Conservation (phyloP, 2,797 vertebrate species). For the Phataginus tricuspis region DNA sequence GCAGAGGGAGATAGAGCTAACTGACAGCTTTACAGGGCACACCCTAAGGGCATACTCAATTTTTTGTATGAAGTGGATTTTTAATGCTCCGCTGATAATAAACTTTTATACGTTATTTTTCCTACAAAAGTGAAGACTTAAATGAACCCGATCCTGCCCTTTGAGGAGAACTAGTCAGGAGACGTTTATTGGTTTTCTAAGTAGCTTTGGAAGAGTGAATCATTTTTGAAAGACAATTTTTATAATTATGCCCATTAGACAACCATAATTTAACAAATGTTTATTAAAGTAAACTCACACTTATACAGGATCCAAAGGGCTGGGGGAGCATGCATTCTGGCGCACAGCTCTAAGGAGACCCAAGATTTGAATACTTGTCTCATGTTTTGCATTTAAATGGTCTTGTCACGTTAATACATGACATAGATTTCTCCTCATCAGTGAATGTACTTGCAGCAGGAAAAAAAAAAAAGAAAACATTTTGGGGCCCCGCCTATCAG, state of each 20-base stretch:
- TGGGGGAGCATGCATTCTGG: background rate
- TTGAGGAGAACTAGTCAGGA: background rate
- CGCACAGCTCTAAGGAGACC: background rate
- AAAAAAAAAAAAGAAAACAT: conserved; percentile 22
- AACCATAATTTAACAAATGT: conserved; percentile 20
- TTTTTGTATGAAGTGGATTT: background rate
- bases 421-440: background rate
- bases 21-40: conserved; percentile 60
- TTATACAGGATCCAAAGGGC: background rate
- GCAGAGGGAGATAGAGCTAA: conserved; percentile 87
- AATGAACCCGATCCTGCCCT: background rate
- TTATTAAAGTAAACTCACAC: background rate
- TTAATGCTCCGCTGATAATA: background rate
- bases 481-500: conserved; percentile 61
- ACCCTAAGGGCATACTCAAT: background rate
- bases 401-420: background rate
- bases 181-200: background rate
- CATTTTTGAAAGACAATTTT: background rate
- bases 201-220: background rate
- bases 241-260: background rate
- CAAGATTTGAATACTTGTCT: background rate
- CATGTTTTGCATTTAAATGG: background rate
- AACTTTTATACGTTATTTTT: background rate
- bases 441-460: background rate
- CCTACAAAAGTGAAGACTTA: background rate